Evolutionary conservation across 2,113 vertebrate species (phyloP).

Genomic region (Ovis aries): DNA sequence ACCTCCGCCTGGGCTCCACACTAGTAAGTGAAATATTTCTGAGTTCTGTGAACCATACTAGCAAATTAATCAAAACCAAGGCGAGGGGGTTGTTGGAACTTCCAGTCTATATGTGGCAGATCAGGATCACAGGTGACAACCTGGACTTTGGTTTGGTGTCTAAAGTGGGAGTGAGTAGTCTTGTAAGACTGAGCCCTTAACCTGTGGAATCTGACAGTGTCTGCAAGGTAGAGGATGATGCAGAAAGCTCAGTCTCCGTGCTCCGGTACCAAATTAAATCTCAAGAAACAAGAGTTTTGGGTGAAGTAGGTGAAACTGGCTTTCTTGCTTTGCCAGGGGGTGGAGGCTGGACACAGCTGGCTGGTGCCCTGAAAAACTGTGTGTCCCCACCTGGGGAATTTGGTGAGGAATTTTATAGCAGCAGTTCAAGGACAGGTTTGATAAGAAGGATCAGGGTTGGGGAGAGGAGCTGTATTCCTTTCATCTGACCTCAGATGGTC

Average conservation of each 20-base stretch:
- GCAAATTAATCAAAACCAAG: background rate
- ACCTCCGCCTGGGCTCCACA: background rate
- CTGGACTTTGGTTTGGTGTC: background rate
- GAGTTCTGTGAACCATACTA: background rate
- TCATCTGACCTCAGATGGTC: background rate
- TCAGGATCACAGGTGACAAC: background rate
- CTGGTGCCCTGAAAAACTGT: background rate
- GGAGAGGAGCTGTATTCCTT: background rate
- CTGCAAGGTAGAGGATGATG: background rate
- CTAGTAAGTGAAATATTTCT: background rate
- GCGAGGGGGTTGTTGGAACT: background rate
- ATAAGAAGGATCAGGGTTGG: background rate
- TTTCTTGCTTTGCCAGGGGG: background rate
- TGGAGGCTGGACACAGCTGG: background rate
- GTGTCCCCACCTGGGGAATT: background rate
- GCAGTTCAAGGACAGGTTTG: background rate
- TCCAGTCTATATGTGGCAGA: background rate
- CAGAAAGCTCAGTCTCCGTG: background rate
- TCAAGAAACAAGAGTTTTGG: background rate
- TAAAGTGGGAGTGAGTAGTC: background rate
- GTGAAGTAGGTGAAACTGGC: background rate
- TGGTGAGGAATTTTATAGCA: background rate
- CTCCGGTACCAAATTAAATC: background rate
- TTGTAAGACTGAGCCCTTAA: background rate
- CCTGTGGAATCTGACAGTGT: background rate